Percentiles rank a stretch among this genome's conserved stretches.
Conservation (phyloP, 2,113 vertebrate genomes). For the Brachypteracias leptosomus region DNA sequence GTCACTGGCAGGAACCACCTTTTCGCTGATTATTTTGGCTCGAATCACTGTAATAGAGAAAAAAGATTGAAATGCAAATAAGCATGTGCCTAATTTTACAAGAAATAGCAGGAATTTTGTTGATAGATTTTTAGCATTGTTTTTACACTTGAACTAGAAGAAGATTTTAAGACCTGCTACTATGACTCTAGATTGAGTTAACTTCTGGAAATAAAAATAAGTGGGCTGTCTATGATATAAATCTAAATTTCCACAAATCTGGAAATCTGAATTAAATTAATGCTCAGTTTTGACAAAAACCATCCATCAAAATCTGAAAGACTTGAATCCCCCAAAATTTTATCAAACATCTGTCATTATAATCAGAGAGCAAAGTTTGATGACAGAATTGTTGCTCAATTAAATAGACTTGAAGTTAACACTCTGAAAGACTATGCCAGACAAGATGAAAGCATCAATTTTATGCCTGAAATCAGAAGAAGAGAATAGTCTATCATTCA, state of each 20-base stretch:
- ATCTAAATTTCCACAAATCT: not conserved
- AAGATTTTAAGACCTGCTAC: not conserved
- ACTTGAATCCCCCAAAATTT: not conserved
- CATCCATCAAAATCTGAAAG: not conserved
- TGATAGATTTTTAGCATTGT: not conserved
- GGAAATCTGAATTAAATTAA: not conserved
- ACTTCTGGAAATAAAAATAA: not conserved
- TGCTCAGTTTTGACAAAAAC: not conserved
- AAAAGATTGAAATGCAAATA: not conserved
- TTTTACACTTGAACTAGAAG: not conserved
- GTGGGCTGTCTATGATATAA: not conserved
- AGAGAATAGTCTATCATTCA: not conserved
- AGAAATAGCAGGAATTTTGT: not conserved
- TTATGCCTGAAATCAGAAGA: not conserved
- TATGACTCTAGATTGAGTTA: not conserved
- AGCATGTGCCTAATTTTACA: not conserved
- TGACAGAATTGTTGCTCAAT: not conserved
- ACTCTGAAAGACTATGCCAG: not conserved
- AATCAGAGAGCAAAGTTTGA: not conserved
- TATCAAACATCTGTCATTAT: not conserved
- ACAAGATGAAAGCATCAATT: not conserved
- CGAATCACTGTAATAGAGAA: constrained; percentile 81
- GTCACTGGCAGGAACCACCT: constrained; percentile 84
- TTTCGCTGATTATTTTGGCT: constrained; percentile 88
- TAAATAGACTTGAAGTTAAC: not conserved